Percentiles rank a stretch among this genome's conserved stretches.
Evolutionary conservation across 1,140 invertebrate genomes (phyloP).

Genomic region (Hestina assimilis): DNA sequence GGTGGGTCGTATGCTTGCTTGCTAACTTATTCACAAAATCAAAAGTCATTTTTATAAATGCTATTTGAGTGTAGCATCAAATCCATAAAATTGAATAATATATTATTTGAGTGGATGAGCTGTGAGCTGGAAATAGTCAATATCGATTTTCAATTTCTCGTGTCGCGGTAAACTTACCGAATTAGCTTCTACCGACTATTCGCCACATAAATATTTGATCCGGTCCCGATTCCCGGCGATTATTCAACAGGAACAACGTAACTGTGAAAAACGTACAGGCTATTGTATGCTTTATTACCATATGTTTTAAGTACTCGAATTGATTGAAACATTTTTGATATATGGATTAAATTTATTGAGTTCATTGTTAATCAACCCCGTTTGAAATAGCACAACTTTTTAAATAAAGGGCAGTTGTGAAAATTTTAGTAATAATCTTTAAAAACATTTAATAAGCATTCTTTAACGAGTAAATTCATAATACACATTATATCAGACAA

Average conservation of each 20-base stretch:
- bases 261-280: background rate
- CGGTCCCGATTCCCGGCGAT: conserved; percentile 1
- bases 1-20: too few relatives aligned
- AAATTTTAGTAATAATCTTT: background rate
- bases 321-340: background rate
- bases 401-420: background rate
- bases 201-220: conserved; percentile 24
- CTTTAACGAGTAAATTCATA: too few relatives aligned
- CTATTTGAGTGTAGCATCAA: background rate
- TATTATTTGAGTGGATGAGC: background rate
- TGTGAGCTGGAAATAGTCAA: conserved; percentile 6
- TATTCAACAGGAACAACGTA: background rate
- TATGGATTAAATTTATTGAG: background rate
- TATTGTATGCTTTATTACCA: background rate
- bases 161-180: conserved; percentile 24
- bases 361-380: conserved; percentile 1
- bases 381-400: background rate
- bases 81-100: background rate
- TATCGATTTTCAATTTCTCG: conserved; percentile 29
- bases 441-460: too few relatives aligned
- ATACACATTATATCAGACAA: too few relatives aligned
- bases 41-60: too few relatives aligned
- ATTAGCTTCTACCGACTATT: conserved; percentile 22
- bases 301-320: background rate
- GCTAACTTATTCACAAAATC: too few relatives aligned